Evolutionary conservation across 2,113 vertebrate species (phyloP).

Genomic region (Gadus chalcogrammus): DNA sequence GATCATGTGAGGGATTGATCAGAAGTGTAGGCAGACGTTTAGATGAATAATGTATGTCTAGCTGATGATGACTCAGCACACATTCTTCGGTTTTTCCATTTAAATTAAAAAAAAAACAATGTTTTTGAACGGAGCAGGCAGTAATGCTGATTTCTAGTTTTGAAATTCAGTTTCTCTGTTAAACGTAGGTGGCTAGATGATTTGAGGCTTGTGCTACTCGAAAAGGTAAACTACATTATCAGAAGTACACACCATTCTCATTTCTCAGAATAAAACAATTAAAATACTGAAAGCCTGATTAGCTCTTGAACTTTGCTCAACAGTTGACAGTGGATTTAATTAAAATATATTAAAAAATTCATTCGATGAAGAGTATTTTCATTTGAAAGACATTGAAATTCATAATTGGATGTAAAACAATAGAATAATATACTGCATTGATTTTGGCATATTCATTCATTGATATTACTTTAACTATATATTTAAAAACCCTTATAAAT

Average conservation of each 20-base stretch:
- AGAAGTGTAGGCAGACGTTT: slow-evolving; percentile 40
- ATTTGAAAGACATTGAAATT: too few species aligned
- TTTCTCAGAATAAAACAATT: not conserved
- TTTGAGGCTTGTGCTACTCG: too few species aligned
- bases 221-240: too few species aligned
- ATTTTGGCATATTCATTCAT: too few species aligned
- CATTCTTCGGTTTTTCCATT: slow-evolving; percentile 11
- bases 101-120: slow-evolving; percentile 44
- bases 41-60: slow-evolving; percentile 71
- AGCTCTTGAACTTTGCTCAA: too few species aligned
- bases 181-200: not conserved
- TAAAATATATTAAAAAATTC: too few species aligned
- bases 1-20: slow-evolving; percentile 58
- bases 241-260: not conserved
- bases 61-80: slow-evolving; percentile 61
- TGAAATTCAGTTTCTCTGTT: not conserved
- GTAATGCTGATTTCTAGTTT: slow-evolving; percentile 16
- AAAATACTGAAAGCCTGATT: not conserved
- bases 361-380: too few species aligned
- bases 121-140: slow-evolving; percentile 26
- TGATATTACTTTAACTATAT: too few species aligned
- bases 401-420: too few species aligned
- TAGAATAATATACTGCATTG: too few species aligned
- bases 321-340: too few species aligned
- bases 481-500: too few species aligned